phyloP scores from a whole-genome alignment of 2,797 vertebrate genomes.

The Poeciliopsis presidionis region DNA sequence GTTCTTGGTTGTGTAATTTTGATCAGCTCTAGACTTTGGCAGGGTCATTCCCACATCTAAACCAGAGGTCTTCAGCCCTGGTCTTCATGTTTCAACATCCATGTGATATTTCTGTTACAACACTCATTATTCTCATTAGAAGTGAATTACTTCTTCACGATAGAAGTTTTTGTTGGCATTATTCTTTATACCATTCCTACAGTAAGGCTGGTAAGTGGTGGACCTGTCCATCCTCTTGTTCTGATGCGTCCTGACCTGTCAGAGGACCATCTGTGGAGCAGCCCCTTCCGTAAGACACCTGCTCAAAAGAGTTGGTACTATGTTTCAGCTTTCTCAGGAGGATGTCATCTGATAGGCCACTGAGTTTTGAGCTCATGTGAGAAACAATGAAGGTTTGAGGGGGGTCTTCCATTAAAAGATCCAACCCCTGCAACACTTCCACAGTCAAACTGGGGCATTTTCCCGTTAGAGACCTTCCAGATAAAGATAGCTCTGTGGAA shows the following conservation, averaged over 20 bases:
- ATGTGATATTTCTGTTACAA: neutral
- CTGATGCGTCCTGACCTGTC: conserved; percentile 6
- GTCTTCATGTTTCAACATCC: neutral
- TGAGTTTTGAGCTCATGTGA: conserved; percentile 35
- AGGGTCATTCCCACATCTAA: neutral
- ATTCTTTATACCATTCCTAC: neutral
- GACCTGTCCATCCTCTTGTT: neutral
- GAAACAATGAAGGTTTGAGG: conserved; percentile 54
- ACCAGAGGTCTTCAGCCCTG: neutral
- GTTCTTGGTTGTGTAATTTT: neutral
- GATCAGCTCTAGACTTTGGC: neutral
- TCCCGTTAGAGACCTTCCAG: conserved; percentile 11
- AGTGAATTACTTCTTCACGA: neutral
- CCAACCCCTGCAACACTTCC: conserved; percentile 15
- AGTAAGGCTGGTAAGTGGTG: neutral
- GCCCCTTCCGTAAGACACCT: conserved; percentile 64
- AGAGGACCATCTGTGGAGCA: conserved; percentile 65
- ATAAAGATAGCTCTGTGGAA: conserved; percentile 17
- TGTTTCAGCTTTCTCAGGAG: conserved; percentile 61
- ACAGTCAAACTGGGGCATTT: conserved; percentile 9
- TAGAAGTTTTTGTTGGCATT: neutral
- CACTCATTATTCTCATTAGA: neutral
- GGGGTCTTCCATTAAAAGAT: conserved; percentile 37
- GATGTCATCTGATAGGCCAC: conserved; percentile 67
- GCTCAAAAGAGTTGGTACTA: conserved; percentile 49